These are phyloP conservation scores for Megalops cyprinoides DNA, from an alignment of 2,797 vertebrate species.

Conservation along the genomic window DNA sequence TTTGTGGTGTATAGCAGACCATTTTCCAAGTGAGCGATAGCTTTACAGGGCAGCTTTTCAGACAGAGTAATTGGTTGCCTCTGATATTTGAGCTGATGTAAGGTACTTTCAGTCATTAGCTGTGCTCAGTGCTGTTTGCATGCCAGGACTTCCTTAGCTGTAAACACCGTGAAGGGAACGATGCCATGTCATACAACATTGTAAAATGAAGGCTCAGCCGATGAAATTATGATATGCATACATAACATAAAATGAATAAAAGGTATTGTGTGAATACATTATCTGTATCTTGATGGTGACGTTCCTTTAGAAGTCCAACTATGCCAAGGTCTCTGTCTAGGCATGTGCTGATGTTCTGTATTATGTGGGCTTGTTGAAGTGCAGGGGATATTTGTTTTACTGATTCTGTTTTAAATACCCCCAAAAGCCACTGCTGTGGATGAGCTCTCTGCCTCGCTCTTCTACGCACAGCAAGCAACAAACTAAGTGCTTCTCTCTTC, in stretches of 20 bases:
- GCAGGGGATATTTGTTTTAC: background rate
- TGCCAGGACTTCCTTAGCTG: constrained; percentile 11
- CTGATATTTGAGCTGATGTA: constrained; percentile 76
- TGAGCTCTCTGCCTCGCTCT: too few relatives aligned
- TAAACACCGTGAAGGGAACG: constrained; percentile 16
- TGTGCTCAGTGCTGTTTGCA: constrained; percentile 45
- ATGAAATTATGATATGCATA: background rate
- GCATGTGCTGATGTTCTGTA: background rate
- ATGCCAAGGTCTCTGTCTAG: background rate
- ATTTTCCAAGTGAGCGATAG: constrained; percentile 90
- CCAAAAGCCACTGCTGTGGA: too few relatives aligned
- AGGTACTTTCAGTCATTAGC: constrained; percentile 78
- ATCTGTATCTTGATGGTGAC: background rate
- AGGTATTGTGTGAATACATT: background rate
- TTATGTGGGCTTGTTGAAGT: background rate
- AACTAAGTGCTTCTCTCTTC: too few relatives aligned
- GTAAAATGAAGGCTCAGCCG: background rate
- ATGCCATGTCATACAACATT: background rate
- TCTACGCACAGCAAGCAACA: too few relatives aligned
- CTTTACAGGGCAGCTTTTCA: constrained; percentile 89
- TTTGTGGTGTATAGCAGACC: constrained; percentile 82
- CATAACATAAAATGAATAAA: constrained; percentile 1
- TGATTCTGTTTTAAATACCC: constrained; percentile 1
- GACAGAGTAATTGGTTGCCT: constrained; percentile 87
- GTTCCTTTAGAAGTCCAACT: background rate